A percentile compares a stretch with the other conserved stretches of the same genome.
phyloP scores from a whole-genome alignment of 2,797 vertebrate genomes.

The Peromyscus melanophrys region DNA sequence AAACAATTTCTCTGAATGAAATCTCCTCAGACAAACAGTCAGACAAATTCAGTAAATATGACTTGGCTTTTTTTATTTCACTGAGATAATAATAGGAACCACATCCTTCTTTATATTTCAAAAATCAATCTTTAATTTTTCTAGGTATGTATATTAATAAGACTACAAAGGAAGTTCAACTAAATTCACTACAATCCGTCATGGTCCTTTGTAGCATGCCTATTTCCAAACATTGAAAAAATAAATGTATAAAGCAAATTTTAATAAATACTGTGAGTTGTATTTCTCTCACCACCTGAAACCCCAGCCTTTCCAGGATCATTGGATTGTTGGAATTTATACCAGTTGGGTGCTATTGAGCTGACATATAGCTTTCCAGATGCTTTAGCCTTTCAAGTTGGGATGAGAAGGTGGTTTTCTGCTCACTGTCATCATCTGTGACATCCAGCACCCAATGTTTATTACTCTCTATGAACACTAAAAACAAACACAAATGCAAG shows the following conservation, averaged over 20 bases:
- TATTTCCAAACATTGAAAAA: slow-evolving; percentile 48
- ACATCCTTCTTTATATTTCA: neutral
- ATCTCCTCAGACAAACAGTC: neutral
- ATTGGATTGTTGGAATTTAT: neutral
- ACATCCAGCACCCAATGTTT: neutral
- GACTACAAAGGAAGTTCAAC: slow-evolving; percentile 15
- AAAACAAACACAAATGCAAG: neutral
- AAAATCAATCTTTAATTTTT: neutral
- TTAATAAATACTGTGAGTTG: slow-evolving; percentile 34
- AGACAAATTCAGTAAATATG: neutral
- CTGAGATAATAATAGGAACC: neutral
- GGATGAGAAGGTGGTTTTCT: neutral
- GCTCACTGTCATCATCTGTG: neutral
- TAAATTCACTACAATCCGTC: neutral
- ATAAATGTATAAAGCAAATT: slow-evolving; percentile 11
- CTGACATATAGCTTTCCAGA: neutral
- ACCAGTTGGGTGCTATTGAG: too few species aligned
- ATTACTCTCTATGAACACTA: neutral
- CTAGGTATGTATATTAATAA: slow-evolving; percentile 6
- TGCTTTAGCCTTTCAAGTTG: neutral
- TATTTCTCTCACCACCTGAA: neutral
- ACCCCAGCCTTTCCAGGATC: neutral
- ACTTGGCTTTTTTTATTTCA: neutral
- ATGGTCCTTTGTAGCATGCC: neutral
- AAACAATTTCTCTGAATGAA: neutral